Evolutionary conservation across 2,797 vertebrate species (phyloP).

Genomic region (Bucorvus abyssinicus): DNA sequence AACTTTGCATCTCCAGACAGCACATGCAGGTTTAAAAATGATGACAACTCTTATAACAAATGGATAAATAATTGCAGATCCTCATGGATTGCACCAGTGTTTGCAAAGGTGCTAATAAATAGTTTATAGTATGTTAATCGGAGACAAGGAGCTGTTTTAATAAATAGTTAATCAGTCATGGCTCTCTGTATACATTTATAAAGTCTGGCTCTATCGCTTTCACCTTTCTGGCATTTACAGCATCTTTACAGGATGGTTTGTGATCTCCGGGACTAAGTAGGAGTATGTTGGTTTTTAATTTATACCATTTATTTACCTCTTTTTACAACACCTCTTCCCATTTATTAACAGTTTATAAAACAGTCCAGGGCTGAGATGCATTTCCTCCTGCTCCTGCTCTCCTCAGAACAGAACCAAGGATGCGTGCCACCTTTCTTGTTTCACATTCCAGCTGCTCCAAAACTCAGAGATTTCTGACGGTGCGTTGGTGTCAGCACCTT

Average conservation of each 20-base stretch:
- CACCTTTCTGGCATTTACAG: neutral
- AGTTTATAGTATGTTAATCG: neutral
- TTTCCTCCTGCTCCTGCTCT: neutral
- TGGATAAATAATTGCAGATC: neutral
- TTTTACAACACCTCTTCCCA: neutral
- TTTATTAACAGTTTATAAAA: neutral
- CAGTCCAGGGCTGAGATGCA: neutral
- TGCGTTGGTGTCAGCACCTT: neutral
- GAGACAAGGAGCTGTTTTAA: neutral
- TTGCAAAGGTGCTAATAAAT: neutral
- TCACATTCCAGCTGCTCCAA: neutral
- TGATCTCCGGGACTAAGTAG: neutral
- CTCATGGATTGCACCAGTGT: neutral
- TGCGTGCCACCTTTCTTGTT: fast-evolving
- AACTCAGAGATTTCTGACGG: neutral
- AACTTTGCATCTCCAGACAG: neutral
- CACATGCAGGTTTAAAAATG: neutral
- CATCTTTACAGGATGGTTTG: neutral
- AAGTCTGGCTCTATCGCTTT: neutral
- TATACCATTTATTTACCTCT: neutral
- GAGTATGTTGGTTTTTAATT: neutral
- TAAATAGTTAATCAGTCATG: neutral
- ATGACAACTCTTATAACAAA: neutral
- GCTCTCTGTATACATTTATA: neutral
- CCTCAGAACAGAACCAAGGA: neutral